A percentile compares a stretch with the other conserved stretches of the same genome.
Evolutionary conservation across 2,797 vertebrate species (phyloP).

Genomic region (Allobates femoralis): DNA sequence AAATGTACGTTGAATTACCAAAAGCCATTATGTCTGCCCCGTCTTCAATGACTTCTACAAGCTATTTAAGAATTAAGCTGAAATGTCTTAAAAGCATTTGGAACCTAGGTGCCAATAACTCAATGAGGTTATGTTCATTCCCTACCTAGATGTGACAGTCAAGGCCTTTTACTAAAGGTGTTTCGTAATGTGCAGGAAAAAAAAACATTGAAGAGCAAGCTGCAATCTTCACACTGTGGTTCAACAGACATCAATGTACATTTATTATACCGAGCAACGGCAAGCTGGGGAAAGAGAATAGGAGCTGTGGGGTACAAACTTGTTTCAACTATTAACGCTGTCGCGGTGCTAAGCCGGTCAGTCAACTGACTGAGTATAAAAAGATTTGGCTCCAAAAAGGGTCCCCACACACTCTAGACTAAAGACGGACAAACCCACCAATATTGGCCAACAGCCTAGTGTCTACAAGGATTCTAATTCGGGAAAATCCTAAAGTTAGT

Average conservation of each 20-base stretch:
- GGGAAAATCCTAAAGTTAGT: too few relatives aligned
- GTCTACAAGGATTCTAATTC: too few relatives aligned
- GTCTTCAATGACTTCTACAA: slow-evolving; percentile 27
- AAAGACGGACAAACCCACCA: too few relatives aligned
- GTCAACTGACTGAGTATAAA: too few relatives aligned
- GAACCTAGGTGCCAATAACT: slow-evolving; percentile 52
- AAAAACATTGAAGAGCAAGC: not conserved
- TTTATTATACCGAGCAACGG: not conserved
- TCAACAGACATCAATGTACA: not conserved
- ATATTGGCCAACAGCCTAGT: too few relatives aligned
- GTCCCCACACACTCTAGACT: not conserved
- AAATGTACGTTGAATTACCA: slow-evolving; percentile 32
- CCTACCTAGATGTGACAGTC: slow-evolving; percentile 30
- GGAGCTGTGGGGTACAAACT: not conserved
- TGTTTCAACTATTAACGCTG: too few relatives aligned
- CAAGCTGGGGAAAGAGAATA: not conserved
- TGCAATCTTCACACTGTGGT: not conserved
- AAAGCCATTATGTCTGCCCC: slow-evolving; percentile 20
- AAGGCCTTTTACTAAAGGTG: slow-evolving; percentile 11
- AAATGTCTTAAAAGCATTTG: slow-evolving; percentile 64
- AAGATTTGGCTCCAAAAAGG: not conserved
- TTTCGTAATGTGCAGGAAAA: not conserved
- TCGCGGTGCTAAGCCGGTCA: too few relatives aligned
- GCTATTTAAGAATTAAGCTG: slow-evolving; percentile 41
- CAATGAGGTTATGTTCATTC: slow-evolving; percentile 37